phyloP scores from a whole-genome alignment of 2,888 invertebrate genomes.

The Harmothoe impar region DNA sequence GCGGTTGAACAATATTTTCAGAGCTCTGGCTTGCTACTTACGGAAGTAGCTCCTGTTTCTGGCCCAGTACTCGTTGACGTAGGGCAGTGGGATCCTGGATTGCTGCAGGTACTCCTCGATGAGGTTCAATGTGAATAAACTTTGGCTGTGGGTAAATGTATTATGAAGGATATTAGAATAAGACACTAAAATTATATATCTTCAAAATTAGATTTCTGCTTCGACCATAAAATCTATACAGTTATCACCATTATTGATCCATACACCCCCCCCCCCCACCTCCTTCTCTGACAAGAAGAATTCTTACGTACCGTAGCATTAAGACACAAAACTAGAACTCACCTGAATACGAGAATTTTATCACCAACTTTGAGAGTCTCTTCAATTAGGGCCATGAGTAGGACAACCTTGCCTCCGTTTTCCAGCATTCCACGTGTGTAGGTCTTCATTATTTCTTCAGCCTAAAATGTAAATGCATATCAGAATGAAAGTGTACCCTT shows the following conservation, averaged over 20 bases:
- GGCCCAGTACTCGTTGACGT: slow-evolving; percentile 84
- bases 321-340: slow-evolving; percentile 8
- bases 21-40: no score
- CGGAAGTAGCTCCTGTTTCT: slow-evolving; percentile 72
- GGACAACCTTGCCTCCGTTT: slow-evolving; percentile 96
- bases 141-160: slow-evolving; percentile 89
- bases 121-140: slow-evolving; percentile 95
- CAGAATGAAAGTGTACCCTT: slow-evolving; percentile 41
- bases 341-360: slow-evolving; percentile 92
- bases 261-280: no score
- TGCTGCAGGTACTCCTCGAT: slow-evolving; percentile 95
- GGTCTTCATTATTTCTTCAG: slow-evolving; percentile 83
- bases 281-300: no score
- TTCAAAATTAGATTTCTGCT: no score
- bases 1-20: no score
- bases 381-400: slow-evolving; percentile 94
- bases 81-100: slow-evolving; percentile 84
- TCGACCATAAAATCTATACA: no score
- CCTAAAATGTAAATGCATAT: slow-evolving; percentile 77
- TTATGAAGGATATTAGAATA: no score
- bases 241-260: no score
- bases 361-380: slow-evolving; percentile 94
- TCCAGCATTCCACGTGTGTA: slow-evolving; percentile 95
- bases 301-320: no score
- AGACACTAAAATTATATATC: no score